Conservation (phyloP, 2,888 invertebrate genomes). For the Eubasilissa splendida region DNA sequence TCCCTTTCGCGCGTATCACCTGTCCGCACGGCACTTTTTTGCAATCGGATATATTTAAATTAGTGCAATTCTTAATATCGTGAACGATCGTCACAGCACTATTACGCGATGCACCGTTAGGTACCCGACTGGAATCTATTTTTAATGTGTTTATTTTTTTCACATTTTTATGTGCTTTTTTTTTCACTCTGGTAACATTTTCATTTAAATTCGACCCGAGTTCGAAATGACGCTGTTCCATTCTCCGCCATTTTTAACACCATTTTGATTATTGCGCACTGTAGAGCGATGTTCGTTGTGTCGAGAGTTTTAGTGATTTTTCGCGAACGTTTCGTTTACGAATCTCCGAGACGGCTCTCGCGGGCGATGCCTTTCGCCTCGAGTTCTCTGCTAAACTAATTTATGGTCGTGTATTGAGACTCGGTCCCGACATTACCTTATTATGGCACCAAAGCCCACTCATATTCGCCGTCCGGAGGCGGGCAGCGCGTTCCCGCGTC, state of each 20-base stretch:
- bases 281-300: not conserved
- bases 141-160: not conserved
- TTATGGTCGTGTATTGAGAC: slow-evolving; percentile 57
- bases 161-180: not conserved
- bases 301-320: not conserved
- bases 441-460: slow-evolving; percentile 59
- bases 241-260: not conserved
- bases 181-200: slow-evolving; percentile 28
- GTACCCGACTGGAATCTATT: too few species aligned
- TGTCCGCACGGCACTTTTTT: not conserved
- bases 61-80: too few species aligned
- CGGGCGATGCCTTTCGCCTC: slow-evolving; percentile 46
- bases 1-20: slow-evolving; percentile 29
- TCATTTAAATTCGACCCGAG: not conserved
- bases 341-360: not conserved
- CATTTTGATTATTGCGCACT: not conserved
- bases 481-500: slow-evolving; percentile 44
- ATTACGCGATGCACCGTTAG: too few species aligned
- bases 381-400: slow-evolving; percentile 57
- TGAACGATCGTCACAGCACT: too few species aligned
- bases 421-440: slow-evolving; percentile 57
- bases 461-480: slow-evolving; percentile 56
- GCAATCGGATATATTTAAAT: too few species aligned
- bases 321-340: slow-evolving; percentile 22
- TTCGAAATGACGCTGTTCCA: slow-evolving; percentile 4